Evolutionary conservation across 1,140 invertebrate species (phyloP), one percentile per base, ranked within the genome.

Genomic region (Zaprionus capensis): DNA sequence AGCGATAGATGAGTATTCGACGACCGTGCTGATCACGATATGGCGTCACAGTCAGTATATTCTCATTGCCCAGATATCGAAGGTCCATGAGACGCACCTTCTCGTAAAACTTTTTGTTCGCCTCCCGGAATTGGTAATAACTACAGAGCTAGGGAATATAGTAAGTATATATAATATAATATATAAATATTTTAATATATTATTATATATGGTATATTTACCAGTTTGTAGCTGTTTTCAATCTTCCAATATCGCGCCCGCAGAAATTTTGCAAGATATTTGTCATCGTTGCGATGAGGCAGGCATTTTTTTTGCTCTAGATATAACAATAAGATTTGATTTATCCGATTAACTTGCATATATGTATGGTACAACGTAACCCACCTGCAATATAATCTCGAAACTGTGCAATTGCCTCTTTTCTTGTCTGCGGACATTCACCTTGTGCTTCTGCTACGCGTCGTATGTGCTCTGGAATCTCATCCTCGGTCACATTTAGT

Each of bases 211-310:
- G 9, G 5, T 2, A 51, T 28, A 56, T 17, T 26, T 93, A 97
- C 96, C 95, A 98, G 93, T 93, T 95, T 95, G 92, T 98, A 96
- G 1, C 97, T 96, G 75, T 95, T 94, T 91, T 96, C 95, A 3
- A 97, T 94, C 87, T 97, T 95, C 92, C 97, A 98, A 91, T 96
- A 96, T 74, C 97, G 94, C 0, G 97, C 96, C 75, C 97, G 94
- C 31, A 99, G 93, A 93, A 98, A 98, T 84, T 96, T 94, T 15
- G 97, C 92, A 26, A 99, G 93, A 92, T 97, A 98, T 5, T 94
- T 95, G 87, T 98, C 97, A 91, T 98, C 97, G 93, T 95, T 96
- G 36, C 96, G 93, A 71, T 96, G 95, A 1, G 96, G 96, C 34
- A 94, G 94, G 78, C 96, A 96, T 81, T 97, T 96, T 22, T 96